Evolutionary conservation across 2,888 invertebrate species (phyloP).

Genomic region (Dolichopus griseipennis): DNA sequence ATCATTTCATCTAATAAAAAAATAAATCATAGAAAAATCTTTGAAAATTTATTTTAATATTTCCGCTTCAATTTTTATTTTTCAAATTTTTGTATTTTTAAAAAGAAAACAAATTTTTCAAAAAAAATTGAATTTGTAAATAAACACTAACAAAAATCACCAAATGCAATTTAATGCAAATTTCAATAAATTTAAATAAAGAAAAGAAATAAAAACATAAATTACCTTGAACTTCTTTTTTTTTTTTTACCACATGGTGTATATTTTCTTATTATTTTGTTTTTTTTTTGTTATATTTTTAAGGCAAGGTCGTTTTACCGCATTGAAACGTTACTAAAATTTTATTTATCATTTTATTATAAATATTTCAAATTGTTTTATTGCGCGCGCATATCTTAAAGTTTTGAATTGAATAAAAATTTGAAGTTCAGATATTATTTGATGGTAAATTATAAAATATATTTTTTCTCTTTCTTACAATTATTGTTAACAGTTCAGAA

Average conservation of each 20-base stretch:
- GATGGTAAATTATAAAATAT: too few relatives aligned
- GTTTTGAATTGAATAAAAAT: too few relatives aligned
- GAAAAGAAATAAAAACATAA: background rate
- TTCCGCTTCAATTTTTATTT: background rate
- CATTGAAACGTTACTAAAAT: background rate
- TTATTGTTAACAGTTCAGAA: too few relatives aligned
- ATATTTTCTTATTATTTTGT: background rate
- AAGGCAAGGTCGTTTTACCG: background rate
- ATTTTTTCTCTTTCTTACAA: too few relatives aligned
- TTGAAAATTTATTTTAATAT: background rate
- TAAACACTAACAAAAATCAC: too few relatives aligned
- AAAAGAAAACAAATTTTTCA: too few relatives aligned
- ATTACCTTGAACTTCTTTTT: constrained; percentile 1
- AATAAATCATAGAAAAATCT: background rate
- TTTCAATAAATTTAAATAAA: background rate
- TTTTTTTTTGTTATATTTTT: background rate
- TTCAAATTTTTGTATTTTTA: too few relatives aligned
- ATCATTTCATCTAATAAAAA: too few relatives aligned
- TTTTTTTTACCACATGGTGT: background rate
- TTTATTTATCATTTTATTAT: background rate
- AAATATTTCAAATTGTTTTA: background rate
- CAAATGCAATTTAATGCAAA: background rate
- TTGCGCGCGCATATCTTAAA: too few relatives aligned
- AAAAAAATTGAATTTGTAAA: too few relatives aligned
- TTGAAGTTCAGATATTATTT: too few relatives aligned